Evolutionary conservation across 2,888 invertebrate genomes (phyloP).

Genomic region (Melinaea marsaeus): DNA sequence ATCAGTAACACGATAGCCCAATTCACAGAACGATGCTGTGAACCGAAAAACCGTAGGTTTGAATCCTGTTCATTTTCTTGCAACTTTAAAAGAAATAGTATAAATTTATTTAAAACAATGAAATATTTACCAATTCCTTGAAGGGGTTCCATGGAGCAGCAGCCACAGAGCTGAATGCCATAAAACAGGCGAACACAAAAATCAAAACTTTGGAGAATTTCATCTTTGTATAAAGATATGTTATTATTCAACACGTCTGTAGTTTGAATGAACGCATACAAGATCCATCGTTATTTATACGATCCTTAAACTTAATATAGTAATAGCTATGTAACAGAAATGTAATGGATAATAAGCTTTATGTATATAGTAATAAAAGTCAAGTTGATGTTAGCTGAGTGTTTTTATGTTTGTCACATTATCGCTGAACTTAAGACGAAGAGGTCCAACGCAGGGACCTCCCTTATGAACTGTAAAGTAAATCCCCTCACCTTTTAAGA

Average conservation of each 20-base stretch:
- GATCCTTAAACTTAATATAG: no score
- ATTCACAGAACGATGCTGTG: no score
- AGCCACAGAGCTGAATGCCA: slow-evolving; percentile 39
- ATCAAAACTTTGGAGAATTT: slow-evolving; percentile 47
- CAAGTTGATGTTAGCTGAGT: neutral
- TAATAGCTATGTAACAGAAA: no score
- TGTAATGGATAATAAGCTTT: no score
- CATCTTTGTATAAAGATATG: slow-evolving; percentile 36
- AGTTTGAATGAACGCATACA: neutral
- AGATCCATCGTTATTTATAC: neutral
- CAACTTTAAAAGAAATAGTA: no score
- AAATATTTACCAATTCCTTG: slow-evolving; percentile 50
- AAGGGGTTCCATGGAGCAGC: slow-evolving; percentile 50
- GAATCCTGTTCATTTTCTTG: no score
- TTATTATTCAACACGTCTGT: neutral
- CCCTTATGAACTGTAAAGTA: slow-evolving; percentile 2
- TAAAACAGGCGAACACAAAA: slow-evolving; percentile 45
- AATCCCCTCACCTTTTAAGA: slow-evolving; percentile 14
- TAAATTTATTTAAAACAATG: no score
- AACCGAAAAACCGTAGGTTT: no score
- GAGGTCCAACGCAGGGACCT: slow-evolving; percentile 14
- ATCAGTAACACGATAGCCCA: no score
- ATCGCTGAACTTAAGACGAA: slow-evolving; percentile 1
- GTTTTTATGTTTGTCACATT: neutral
- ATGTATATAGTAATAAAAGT: neutral